Evolutionary conservation across 2,888 invertebrate genomes (phyloP).

Genomic region (Sminthurides aquaticus): DNA sequence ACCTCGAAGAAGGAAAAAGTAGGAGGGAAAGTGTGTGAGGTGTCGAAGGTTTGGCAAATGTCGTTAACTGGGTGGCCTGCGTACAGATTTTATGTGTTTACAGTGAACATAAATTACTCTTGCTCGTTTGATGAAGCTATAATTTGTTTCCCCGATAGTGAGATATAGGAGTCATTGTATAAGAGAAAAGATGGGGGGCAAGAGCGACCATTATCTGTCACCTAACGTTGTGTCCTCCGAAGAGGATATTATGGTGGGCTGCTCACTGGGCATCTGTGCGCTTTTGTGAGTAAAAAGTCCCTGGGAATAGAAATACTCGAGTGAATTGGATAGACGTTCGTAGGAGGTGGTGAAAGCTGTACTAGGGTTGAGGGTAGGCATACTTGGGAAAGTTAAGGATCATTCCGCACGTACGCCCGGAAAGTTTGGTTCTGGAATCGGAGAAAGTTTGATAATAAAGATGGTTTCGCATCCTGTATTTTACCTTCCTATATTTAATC

Average conservation of each 20-base stretch:
- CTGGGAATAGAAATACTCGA: background rate
- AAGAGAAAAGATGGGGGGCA: too few relatives aligned
- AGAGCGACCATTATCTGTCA: too few relatives aligned
- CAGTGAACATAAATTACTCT: background rate
- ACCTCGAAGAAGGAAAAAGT: background rate
- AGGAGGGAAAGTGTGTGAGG: background rate
- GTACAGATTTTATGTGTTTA: too few relatives aligned
- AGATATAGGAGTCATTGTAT: too few relatives aligned
- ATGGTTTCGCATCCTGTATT: background rate
- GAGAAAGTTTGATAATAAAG: background rate
- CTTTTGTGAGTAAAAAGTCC: too few relatives aligned
- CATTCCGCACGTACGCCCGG: background rate
- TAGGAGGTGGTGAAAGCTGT: background rate
- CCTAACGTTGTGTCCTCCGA: too few relatives aligned
- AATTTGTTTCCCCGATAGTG: background rate
- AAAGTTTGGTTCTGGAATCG: background rate
- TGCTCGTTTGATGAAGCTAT: background rate
- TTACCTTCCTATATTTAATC: too few relatives aligned
- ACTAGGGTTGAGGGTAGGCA: background rate
- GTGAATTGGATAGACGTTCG: background rate
- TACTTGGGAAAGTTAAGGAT: background rate
- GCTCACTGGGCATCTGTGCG: too few relatives aligned
- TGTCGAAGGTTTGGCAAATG: background rate
- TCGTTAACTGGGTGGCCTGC: too few relatives aligned
- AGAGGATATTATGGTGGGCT: too few relatives aligned